Base-by-base conservation (phyloP, 2,797 vertebrate species). In the Microctenopoma steveboyesi region DNA sequence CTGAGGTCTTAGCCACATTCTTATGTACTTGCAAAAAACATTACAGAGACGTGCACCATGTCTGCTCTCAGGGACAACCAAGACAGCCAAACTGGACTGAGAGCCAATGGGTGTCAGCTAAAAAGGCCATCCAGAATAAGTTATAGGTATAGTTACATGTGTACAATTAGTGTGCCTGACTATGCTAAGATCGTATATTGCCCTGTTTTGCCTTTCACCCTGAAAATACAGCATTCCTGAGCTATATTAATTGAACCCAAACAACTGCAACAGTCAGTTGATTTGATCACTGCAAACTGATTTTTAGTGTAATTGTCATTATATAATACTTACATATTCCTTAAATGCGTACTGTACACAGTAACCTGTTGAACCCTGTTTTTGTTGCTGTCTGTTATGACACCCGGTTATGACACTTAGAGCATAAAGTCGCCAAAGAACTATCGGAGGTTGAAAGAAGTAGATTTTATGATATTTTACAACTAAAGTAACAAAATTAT, bases 21-120 rank as follows among this genome's bases (percentile, higher is more conserved):
- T 73, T 68, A 63, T 85, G 79, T 86, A 60, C 65, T 63, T 85
- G 76, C 77, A 88, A 79, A 77, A 88, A 86, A 82, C 79, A 88
- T 86, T 58, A 76, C 59, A 67, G 69, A 60, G 63, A 54, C 70
- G 81, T 72, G 78, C 70, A 71, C 69, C 66, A 56, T 77, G 78
- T 80, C 80, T 70, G 70, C 80, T 81, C 74, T 82, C 69, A 72
- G 68, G 50, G 65, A 69, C 71, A 69, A 66, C 74, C 76, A 69
- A 81, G 72, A 82, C 64, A 74, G 62, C 63, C 39, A 28, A 30
- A 37, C 58, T 5, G 43, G 85, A 85, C 79, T 50, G 12, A 39
- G 37, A 76, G 81, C 88, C 84, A 86, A 68, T 6, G 4, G 46
- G 63, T 85, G 74, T 88, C 83, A 84, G 85, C 80, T 77, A 74